Conservation (phyloP, 35 echinoderm and acorn worm genomes). For the Amphiura filiformis region DNA sequence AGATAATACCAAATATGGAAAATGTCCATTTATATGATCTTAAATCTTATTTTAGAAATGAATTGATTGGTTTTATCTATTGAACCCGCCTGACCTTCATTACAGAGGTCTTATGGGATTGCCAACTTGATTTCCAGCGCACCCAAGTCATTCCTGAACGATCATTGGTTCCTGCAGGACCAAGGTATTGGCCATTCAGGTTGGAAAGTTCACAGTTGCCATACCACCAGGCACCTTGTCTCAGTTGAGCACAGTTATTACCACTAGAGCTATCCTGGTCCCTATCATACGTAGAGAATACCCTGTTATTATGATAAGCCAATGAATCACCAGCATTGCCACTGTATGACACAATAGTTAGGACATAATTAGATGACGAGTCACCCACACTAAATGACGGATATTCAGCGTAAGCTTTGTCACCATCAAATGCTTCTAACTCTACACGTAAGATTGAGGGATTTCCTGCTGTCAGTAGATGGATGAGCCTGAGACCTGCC, state of each 20-base stretch:
- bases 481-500: conserved; percentile 65
- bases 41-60: too few species aligned
- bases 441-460: conserved; percentile 55
- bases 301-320: neutral
- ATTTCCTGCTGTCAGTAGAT: conserved; percentile 43
- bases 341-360: conserved; percentile 40
- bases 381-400: conserved; percentile 44
- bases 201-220: conserved; percentile 41
- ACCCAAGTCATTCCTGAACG: neutral
- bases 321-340: conserved; percentile 64
- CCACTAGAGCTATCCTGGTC: conserved; percentile 46
- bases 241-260: conserved; percentile 35
- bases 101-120: neutral
- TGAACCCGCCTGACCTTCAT: neutral
- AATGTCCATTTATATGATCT: too few species aligned
- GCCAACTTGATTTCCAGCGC: neutral
- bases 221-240: conserved; percentile 72
- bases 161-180: neutral
- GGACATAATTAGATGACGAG: conserved; percentile 33
- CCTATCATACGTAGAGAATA: conserved; percentile 42
- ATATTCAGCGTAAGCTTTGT: conserved; percentile 53
- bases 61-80: too few species aligned
- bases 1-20: too few species aligned
- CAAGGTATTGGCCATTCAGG: conserved; percentile 49
- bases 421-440: conserved; percentile 55